These are phyloP conservation scores for Oeneis ivallda DNA, from an alignment of 2,888 invertebrate species.

Conservation along the genomic window DNA sequence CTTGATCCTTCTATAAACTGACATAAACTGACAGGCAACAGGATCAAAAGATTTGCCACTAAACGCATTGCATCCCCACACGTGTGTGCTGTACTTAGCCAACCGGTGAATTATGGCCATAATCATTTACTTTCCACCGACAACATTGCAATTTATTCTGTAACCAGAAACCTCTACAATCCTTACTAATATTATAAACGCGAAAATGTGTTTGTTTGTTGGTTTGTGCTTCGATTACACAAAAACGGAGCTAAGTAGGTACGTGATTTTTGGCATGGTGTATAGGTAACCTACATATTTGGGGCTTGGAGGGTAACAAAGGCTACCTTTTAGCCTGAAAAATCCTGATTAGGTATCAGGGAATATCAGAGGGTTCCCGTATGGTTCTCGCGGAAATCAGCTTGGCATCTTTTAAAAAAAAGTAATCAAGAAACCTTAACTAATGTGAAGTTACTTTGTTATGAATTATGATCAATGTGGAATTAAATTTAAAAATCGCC, in stretches of 20 bases:
- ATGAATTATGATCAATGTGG: neutral
- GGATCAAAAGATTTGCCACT: constrained; percentile 56
- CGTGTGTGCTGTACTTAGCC: constrained; percentile 50
- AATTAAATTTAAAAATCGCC: neutral
- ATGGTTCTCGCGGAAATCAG: too few relatives aligned
- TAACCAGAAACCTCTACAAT: constrained; percentile 25
- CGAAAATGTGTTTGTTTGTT: too few relatives aligned
- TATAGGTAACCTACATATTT: too few relatives aligned
- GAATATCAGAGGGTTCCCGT: too few relatives aligned
- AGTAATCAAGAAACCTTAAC: neutral
- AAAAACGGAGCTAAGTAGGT: too few relatives aligned
- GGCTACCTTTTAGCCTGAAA: too few relatives aligned
- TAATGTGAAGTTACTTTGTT: neutral
- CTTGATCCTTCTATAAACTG: constrained; percentile 39
- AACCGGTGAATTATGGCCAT: constrained; percentile 53
- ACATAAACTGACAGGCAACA: constrained; percentile 46
- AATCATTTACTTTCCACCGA: constrained; percentile 52
- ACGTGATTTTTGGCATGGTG: too few relatives aligned
- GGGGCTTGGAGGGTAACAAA: neutral
- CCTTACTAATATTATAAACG: neutral
- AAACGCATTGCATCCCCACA: constrained; percentile 47
- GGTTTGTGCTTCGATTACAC: too few relatives aligned
- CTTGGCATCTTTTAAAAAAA: too few relatives aligned
- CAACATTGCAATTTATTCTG: constrained; percentile 51
- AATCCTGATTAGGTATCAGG: too few relatives aligned